Evolutionary conservation across 2,888 invertebrate genomes (phyloP), one percentile per base, ranked within the genome.

Genomic region (Callimorpha dominula): DNA sequence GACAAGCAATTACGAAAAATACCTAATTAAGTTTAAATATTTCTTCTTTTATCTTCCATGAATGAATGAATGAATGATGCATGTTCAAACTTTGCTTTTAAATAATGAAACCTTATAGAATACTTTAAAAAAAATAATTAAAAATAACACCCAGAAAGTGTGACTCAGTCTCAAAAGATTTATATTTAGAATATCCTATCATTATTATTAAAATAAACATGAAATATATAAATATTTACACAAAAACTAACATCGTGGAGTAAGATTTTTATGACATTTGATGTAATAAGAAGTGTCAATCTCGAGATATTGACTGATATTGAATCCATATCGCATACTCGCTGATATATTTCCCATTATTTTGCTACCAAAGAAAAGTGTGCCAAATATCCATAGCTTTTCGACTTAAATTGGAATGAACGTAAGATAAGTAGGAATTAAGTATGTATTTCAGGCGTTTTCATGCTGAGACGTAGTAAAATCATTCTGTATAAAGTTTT

Each of bases 261-360:
- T 73, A 72, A 77, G 70, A 84, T 83, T 81, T 83, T 81, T 82
- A 79, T 86, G 87, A 85, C 83, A 68, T 77, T 74, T 81, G 75
- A 81, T 73, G 80, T 87, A 87, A 87, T 86, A 84, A 77, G 84
- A 87, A 81, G 77, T 83, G 88, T 82, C 88, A 86, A 85, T 86
- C 84, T 80, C 65, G 8, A 71, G 67, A 75, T 68, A 73, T 79
- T 75, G 76, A 74, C 77, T 77, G 77, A 75, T 83, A 84, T 85
- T 80, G 80, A 82, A 85, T 78, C 68, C n/a, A 60, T 57, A 69
- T 74, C 70, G n/a, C 76, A 70, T 66, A 50, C 46, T 46, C 67
- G 15, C 50, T 72, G 73, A 71, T 71, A 76, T 74, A 69, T 77
- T 74, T 60, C 72, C 57, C 68, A 76, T 76, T 73, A 76, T 46